Evolutionary conservation across 2,113 vertebrate genomes (phyloP), one percentile per base, ranked within the genome.

Genomic region (Microtus oregoni): DNA sequence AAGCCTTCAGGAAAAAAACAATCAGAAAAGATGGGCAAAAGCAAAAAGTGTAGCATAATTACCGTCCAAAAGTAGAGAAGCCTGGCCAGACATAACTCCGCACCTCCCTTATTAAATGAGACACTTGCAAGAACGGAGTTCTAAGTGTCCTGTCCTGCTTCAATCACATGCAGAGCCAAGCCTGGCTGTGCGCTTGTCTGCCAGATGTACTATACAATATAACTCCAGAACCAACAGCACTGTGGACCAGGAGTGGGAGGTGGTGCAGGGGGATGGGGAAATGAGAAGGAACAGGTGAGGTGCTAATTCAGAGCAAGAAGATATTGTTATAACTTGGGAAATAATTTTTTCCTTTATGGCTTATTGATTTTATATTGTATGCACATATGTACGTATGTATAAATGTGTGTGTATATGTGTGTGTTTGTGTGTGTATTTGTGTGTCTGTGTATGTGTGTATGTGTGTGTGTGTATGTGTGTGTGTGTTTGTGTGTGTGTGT

Each of bases 31-130:
- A 75, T 7, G 41, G 81, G 67, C 22, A 3, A 28, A 95, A 89
- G 93, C 41, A 96, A 96, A 96, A 47, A 65, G 90, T 30, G 52
- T 44, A 82, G 72, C 26, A 35, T 92, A 94, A 95, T 91, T 86
- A 86, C 67, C 75, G 92, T 63, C 65, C 85, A 35, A n/a, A 90
- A 92, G 91, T 15, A 88, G 85, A 61, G 58, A 88, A 85, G 94
- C 70, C 47, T 61, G 73, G 22, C 88, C 88, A 83, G 90, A 93
- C 8, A 26, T 63, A 52, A 88, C 6, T 47, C 85, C 12, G 52
- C 91, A 90, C 65, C 88, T 93, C 90, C 63, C 52, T 90, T 96
- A 95, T 91, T 76, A 44, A 93, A 90, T 47, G 67, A 89, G 91
- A 88, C 65, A 76, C 28, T 63, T 47, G 10, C 0, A 55, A 92